A percentile compares a stretch with the other conserved stretches of the same genome.
These are phyloP conservation scores for Spinus olivaceus DNA, from an alignment of 2,797 vertebrate species.

Conservation along the genomic window DNA sequence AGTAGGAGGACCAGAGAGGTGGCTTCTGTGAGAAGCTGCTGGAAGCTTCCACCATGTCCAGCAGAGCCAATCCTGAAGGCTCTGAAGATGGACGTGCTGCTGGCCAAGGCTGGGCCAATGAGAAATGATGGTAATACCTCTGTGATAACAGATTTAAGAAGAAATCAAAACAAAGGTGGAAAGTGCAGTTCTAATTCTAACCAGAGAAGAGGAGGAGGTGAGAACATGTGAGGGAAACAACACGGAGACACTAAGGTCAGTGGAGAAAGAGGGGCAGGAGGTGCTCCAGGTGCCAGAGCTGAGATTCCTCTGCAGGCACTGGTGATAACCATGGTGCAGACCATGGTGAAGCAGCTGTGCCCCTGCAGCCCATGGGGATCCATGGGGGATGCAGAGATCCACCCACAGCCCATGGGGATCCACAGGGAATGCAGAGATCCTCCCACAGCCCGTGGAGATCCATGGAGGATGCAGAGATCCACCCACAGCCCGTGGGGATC, in stretches of 20 bases:
- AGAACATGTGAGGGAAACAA: neutral
- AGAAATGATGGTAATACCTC: neutral
- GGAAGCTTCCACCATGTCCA: neutral
- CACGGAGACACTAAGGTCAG: neutral
- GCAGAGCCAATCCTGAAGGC: neutral
- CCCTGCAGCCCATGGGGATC: neutral
- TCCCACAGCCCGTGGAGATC: neutral
- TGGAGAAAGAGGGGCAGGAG: neutral
- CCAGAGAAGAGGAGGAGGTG: neutral
- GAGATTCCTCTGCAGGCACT: neutral
- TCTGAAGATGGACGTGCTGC: neutral
- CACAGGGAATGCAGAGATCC: neutral
- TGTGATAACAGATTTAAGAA: neutral
- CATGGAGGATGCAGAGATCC: neutral
- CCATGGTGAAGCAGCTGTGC: neutral
- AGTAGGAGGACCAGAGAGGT: neutral
- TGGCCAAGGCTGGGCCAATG: neutral
- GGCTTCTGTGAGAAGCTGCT: neutral
- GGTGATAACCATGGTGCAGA: neutral
- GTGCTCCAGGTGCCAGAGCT: fast-evolving
- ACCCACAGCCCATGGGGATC: neutral
- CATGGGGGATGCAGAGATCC: neutral
- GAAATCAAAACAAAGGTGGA: neutral
- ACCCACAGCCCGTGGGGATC: neutral
- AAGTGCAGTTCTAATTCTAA: neutral